Percentiles rank a stretch among this genome's conserved stretches.
phyloP scores from a whole-genome alignment of 2,113 vertebrate species.

The Microcebus ravelobensis region DNA sequence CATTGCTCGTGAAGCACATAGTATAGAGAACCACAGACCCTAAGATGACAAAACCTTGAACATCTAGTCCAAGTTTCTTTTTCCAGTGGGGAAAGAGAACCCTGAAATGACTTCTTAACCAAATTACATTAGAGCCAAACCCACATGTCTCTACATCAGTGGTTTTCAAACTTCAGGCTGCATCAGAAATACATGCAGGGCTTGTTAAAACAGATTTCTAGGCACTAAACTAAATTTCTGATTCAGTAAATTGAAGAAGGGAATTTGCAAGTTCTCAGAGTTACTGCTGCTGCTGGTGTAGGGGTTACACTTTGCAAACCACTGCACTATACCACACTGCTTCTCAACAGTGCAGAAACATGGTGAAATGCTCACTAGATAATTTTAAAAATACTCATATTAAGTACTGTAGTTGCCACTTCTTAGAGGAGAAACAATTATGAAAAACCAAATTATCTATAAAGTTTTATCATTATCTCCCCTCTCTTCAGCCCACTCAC shows the following conservation, averaged over 20 bases:
- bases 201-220: neutral
- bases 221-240: neutral
- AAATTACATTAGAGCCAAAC: neutral
- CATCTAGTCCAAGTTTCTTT: neutral
- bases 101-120: neutral
- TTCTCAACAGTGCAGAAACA: neutral
- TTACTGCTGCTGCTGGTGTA: neutral
- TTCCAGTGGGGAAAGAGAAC: neutral
- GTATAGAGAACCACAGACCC: neutral
- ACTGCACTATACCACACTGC: neutral
- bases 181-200: neutral
- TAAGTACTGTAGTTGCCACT: neutral
- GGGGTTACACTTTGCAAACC: neutral
- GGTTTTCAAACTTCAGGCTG: neutral
- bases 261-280: neutral
- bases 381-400: slow-evolving; percentile 24
- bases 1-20: neutral
- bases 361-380: neutral
- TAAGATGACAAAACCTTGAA: neutral
- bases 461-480: neutral
- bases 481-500: neutral
- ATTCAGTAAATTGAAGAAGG: neutral
- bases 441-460: neutral
- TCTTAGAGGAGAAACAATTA: slow-evolving; percentile 28
- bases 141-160: neutral